Percentiles rank a stretch among this genome's conserved stretches.
Conservation (phyloP, 2,113 vertebrate species). For the Arizona elegans region DNA sequence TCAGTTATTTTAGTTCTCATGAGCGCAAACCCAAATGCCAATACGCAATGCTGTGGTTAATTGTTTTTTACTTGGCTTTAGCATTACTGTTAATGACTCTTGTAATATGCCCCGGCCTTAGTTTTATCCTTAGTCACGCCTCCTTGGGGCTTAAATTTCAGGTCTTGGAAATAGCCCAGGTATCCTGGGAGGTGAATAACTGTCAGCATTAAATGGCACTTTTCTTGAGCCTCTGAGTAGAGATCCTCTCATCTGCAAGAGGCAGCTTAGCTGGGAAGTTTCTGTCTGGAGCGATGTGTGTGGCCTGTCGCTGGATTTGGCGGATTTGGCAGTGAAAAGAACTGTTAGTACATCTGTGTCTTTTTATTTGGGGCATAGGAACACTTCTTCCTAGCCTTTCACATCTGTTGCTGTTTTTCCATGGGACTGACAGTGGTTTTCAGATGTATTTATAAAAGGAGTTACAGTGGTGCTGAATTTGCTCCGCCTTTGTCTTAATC, state of each 20-base stretch:
- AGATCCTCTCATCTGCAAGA: background rate
- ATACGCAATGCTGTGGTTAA: background rate
- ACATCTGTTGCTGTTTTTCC: constrained; percentile 7
- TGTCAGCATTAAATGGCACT: background rate
- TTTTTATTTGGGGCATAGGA: constrained; percentile 13
- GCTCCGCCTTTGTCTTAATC: background rate
- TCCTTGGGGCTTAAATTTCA: background rate
- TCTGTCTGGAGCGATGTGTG: background rate
- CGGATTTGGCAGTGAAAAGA: background rate
- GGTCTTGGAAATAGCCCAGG: background rate
- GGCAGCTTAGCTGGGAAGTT: background rate
- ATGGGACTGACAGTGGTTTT: background rate
- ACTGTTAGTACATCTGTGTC: background rate
- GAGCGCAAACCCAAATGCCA: background rate
- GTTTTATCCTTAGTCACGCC: background rate
- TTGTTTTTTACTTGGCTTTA: background rate
- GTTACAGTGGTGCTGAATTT: background rate
- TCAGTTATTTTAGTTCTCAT: background rate
- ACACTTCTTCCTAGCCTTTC: background rate
- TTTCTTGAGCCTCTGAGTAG: background rate
- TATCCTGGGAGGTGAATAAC: background rate
- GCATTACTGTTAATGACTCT: background rate
- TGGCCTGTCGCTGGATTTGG: background rate
- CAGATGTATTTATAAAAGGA: constrained; percentile 1
- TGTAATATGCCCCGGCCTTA: background rate